Evolutionary conservation across 2,113 vertebrate genomes (phyloP).

Genomic region (Aegotheles bennettii): DNA sequence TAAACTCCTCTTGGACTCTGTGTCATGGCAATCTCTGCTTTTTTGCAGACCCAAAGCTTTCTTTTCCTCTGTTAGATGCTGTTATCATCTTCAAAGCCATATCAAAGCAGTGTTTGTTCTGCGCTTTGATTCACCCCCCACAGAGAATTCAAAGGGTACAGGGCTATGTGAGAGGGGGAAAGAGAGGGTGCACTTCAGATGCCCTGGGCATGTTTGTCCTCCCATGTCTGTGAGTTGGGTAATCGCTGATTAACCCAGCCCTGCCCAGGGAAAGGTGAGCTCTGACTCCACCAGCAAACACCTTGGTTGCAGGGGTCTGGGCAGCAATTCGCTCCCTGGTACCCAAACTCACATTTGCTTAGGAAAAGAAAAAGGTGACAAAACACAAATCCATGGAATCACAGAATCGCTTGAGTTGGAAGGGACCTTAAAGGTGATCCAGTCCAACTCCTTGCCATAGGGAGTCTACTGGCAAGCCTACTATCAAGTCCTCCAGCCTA

Average conservation of each 20-base stretch:
- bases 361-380: not conserved
- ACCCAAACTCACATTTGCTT: not conserved
- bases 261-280: not conserved
- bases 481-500: too few relatives aligned
- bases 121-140: constrained; percentile 85
- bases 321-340: not conserved
- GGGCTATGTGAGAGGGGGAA: constrained; percentile 80
- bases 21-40: constrained; percentile 80
- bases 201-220: constrained; percentile 80
- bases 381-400: constrained; percentile 3
- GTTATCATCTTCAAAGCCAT: constrained; percentile 90
- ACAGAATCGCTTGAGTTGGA: too few relatives aligned
- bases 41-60: constrained; percentile 70
- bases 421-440: too few relatives aligned
- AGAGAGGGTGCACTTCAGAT: constrained; percentile 76
- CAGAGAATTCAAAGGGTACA: constrained; percentile 85
- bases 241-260: constrained; percentile 48
- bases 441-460: too few relatives aligned
- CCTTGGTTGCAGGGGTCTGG: not conserved
- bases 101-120: constrained; percentile 94
- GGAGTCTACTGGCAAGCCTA: too few relatives aligned
- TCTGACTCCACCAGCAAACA: not conserved
- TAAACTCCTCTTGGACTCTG: constrained; percentile 76
- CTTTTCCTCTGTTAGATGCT: constrained; percentile 79
- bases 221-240: constrained; percentile 76